Base-by-base conservation (phyloP, 2,888 invertebrate species). In the Drosophila antonietae region DNA sequence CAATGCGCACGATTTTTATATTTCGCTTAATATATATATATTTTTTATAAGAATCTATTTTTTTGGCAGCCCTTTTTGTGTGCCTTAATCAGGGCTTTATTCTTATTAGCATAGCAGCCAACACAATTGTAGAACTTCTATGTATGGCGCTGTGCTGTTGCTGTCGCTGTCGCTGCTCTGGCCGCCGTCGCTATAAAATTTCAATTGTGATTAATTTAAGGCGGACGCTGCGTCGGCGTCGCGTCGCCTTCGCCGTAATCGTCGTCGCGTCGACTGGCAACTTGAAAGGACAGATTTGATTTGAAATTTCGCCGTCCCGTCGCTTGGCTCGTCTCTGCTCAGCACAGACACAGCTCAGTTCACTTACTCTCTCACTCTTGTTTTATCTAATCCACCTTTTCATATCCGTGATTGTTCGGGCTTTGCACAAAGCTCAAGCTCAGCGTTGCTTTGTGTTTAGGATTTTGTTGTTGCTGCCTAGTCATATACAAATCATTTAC, bases 141-240 rank as follows among this genome's bases (percentile, higher is more conserved):
- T 53, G 43, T 41, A 51, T 73, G 28, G 39, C n/a, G 59, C 23
- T 57, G 49, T 57, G 49, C 44, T 39, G 39, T n/a, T 8, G 41
- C 15, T 41, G 41, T 41, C n/a, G 39, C 35, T 35, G 10, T 35
- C 12, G 35, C 41, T 60, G 51, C 12, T 31, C 35, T 43, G 52
- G 39, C 43, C 35, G 0, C 39, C 60, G 35, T 51, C 51, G 57
- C 47, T 62, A 57, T 59, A 55, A 80, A 78, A 88, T 73, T 73
- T 85, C 75, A 84, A 73, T 75, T 86, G 83, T 83, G 87, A 88
- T 84, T 88, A 83, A 78, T 84, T 86, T 64, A 71, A 74, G 69
- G 46, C 70, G 68, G 68, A 70, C 76, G 56, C 44, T 35, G 72
- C 15, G n/a, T n/a, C n/a, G n/a, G n/a, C 33, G 76, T 72, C 33